Evolutionary conservation across 2,113 vertebrate species (phyloP), one percentile per base, ranked within the genome.

Genomic region (Euleptes europaea): DNA sequence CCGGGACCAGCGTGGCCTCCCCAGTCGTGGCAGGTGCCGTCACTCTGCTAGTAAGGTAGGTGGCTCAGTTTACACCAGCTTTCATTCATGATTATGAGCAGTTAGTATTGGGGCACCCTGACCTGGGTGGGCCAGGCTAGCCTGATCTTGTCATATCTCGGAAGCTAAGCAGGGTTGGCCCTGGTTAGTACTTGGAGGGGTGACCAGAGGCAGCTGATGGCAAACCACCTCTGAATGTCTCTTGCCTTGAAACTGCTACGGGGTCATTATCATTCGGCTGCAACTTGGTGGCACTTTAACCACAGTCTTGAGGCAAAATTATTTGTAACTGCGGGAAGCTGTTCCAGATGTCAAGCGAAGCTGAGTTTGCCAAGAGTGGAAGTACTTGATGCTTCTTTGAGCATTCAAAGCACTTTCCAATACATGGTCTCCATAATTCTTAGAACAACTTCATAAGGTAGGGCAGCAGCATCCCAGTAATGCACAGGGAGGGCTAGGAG

Each of bases 1-100:
- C 99, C 0, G 99, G 99, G 51, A 99, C 99, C 89, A 99, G 99
- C 0, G 99, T 99, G 44, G 99, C 99, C n/a, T 99, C 99, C 67
- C 99, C 99, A 5, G 99, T 99, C 80, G 98, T 99, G 31, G 98
- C 98, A 0, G 98, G 99, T 0, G 99, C 98, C 0, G 98, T 99
- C 86, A 99, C 99, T 51, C 94, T 99, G 23, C 93, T 99, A 89
- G 98, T 98, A 78, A 99, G 99, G 99, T 99, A 88, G 92, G 88
- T 82, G 17, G 80, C 78, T 19, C 3, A 60, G 0, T 49, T 63
- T 63, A 63, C 60, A 63, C 26, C 21, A 2, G 23, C 26, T 28
- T 63, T 63, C 28, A 63, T 63, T 63, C 26, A 26, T 63, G 60
- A 63, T 10, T 14, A 57, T 57, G 54, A 57, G 15, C 4, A 3